phyloP scores from a whole-genome alignment of 2,888 invertebrate species.

The Melanotus villosus region DNA sequence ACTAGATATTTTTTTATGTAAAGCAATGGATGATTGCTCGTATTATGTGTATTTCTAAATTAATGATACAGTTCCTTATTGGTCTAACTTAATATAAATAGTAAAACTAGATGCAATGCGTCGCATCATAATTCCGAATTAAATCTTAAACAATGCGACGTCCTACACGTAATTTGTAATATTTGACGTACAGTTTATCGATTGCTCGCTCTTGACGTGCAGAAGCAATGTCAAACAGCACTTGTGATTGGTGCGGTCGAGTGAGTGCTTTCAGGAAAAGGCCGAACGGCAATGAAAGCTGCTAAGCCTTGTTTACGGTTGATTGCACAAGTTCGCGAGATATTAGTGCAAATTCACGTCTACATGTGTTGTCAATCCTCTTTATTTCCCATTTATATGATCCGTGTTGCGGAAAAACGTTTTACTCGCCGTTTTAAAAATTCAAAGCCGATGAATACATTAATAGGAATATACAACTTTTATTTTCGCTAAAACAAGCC shows the following conservation, averaged over 20 bases:
- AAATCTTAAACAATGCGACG: not conserved
- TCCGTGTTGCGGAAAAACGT: constrained; percentile 9
- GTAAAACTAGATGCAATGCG: no score
- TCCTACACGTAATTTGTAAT: constrained; percentile 9
- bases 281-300: constrained; percentile 37
- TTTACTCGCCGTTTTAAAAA: constrained; percentile 9
- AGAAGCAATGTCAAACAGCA: constrained; percentile 32
- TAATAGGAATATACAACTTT: not conserved
- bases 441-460: not conserved
- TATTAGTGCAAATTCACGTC: constrained; percentile 26
- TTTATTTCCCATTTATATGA: constrained; percentile 25
- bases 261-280: constrained; percentile 38
- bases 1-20: no score
- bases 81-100: no score
- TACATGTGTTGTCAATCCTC: constrained; percentile 25
- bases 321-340: constrained; percentile 31
- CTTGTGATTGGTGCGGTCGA: constrained; percentile 39
- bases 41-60: no score
- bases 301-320: constrained; percentile 41
- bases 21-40: no score
- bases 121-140: no score
- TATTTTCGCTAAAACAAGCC: not conserved
- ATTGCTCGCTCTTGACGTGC: constrained; percentile 37
- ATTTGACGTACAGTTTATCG: constrained; percentile 28
- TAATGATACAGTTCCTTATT: no score